A percentile compares a stretch with the other conserved stretches of the same genome.
These are phyloP conservation scores for Bufotes viridis DNA, from an alignment of 2,797 vertebrate species.

Conservation along the genomic window DNA sequence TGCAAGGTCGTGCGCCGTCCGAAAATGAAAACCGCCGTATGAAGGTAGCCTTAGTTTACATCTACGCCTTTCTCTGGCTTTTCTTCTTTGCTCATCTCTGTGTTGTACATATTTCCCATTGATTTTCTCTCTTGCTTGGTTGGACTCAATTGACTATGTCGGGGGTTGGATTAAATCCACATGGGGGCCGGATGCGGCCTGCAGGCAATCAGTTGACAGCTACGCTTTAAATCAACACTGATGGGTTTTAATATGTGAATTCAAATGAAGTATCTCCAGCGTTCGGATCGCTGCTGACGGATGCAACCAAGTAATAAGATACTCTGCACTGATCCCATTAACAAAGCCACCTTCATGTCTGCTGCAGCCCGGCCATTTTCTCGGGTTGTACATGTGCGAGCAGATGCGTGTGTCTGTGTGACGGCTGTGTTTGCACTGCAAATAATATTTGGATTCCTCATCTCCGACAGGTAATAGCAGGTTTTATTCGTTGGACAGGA, in stretches of 20 bases:
- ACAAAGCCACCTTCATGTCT: constrained; percentile 20
- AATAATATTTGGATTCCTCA: constrained; percentile 47
- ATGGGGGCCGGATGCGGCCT: constrained; percentile 57
- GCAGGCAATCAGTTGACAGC: constrained; percentile 57
- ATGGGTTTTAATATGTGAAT: constrained; percentile 60
- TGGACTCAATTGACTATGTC: constrained; percentile 57
- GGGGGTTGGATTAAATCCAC: constrained; percentile 59
- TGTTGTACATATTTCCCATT: constrained; percentile 55
- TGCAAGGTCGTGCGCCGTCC: too few relatives aligned
- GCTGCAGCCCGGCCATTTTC: neutral
- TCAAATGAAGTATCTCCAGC: constrained; percentile 44
- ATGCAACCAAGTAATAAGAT: constrained; percentile 16
- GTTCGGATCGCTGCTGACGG: constrained; percentile 32
- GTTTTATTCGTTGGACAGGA: constrained; percentile 27
- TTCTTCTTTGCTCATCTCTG: constrained; percentile 26
- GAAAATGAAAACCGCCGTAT: too few relatives aligned
- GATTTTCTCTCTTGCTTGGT: constrained; percentile 57
- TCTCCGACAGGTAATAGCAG: constrained; percentile 33
- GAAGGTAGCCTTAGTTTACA: neutral
- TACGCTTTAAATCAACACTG: constrained; percentile 56
- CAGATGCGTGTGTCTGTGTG: constrained; percentile 24
- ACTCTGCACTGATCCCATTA: neutral
- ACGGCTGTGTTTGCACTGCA: constrained; percentile 40
- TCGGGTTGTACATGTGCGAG: constrained; percentile 3
- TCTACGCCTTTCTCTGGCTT: neutral